These are phyloP conservation scores for Cantharis lateralis DNA, from an alignment of 2,888 invertebrate species.

Conservation along the genomic window DNA sequence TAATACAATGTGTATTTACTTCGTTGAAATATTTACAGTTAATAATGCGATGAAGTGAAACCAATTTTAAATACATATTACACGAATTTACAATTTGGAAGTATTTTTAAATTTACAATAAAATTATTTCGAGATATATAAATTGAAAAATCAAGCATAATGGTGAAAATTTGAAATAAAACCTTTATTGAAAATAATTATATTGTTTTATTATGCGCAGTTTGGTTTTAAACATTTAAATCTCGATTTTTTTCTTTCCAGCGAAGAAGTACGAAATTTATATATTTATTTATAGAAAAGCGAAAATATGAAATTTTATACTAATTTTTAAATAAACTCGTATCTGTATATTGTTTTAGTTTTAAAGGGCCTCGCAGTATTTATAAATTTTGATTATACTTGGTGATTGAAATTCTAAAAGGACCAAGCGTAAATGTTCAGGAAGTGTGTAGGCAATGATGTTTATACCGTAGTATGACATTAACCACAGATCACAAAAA, in stretches of 20 bases:
- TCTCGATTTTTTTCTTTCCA: too few species aligned
- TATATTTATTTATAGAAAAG: too few species aligned
- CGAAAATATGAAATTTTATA: neutral
- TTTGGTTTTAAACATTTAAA: too few species aligned
- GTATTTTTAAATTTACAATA: too few species aligned
- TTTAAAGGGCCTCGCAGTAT: constrained; percentile 7
- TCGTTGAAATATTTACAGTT: neutral
- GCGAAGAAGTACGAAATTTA: too few species aligned
- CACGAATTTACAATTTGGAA: neutral
- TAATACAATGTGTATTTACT: neutral
- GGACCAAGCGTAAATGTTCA: constrained; percentile 23
- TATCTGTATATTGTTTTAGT: neutral
- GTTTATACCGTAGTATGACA: constrained; percentile 19
- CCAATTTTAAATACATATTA: neutral
- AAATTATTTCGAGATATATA: too few species aligned
- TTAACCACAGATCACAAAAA: constrained; percentile 29
- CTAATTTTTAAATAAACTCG: neutral
- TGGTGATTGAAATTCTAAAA: constrained; percentile 3
- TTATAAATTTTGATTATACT: constrained; percentile 23
- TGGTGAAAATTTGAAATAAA: neutral
- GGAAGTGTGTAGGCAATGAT: constrained; percentile 32
- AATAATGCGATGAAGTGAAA: neutral
- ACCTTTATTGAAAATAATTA: too few species aligned
- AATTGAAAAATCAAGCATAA: too few species aligned
- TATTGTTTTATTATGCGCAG: too few species aligned